Evolutionary conservation across 2,888 invertebrate species (phyloP).

Genomic region (Lapara coniferarum): DNA sequence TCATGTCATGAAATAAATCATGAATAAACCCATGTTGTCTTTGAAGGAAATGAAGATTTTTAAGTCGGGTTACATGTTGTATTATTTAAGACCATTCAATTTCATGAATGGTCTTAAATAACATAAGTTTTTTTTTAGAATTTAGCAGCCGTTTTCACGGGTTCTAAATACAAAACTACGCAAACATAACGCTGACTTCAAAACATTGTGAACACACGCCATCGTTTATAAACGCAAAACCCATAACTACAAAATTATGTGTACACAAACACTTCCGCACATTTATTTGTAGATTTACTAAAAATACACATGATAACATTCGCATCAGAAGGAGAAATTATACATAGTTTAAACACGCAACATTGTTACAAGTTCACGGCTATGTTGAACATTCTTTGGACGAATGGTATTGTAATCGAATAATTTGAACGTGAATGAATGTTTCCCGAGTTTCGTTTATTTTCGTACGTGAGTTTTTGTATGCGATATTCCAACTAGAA

Average conservation of each 20-base stretch:
- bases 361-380: conserved; percentile 14
- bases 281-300: conserved; percentile 9
- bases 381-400: neutral
- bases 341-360: conserved; percentile 7
- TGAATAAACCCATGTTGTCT: no score
- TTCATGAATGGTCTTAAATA: no score
- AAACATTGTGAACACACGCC: no score
- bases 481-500: no score
- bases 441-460: neutral
- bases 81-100: no score
- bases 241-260: neutral
- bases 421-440: neutral
- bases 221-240: neutral
- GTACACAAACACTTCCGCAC: conserved; percentile 15
- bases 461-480: no score
- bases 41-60: no score
- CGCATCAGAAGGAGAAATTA: neutral
- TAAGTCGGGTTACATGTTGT: no score
- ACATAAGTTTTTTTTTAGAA: no score
- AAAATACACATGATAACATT: conserved; percentile 20
- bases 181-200: neutral
- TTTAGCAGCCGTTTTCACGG: no score
- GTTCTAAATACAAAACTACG: no score
- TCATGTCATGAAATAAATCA: no score
- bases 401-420: neutral